These are phyloP conservation scores for Nudaria mundana DNA, from an alignment of 2,888 invertebrate genomes.

Conservation along the genomic window DNA sequence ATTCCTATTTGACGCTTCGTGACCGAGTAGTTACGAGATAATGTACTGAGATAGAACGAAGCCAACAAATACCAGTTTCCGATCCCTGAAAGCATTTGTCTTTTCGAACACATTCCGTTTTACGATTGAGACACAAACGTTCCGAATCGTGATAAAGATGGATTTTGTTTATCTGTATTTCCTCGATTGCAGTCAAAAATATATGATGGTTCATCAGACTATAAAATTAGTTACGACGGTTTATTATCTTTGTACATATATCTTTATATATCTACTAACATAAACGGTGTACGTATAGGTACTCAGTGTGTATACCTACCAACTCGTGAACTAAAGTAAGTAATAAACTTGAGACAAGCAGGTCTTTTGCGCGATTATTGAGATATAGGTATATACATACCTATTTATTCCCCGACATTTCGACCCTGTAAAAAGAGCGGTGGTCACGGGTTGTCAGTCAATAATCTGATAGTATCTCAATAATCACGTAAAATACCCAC, in stretches of 20 bases:
- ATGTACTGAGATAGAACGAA: constrained; percentile 14
- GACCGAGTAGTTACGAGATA: constrained; percentile 9
- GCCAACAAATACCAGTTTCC: constrained; percentile 16
- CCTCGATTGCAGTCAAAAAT: constrained; percentile 11
- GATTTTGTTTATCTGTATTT: constrained; percentile 19
- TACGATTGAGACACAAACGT: constrained; percentile 11
- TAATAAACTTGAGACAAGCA: too few species aligned
- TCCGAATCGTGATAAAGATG: constrained; percentile 20
- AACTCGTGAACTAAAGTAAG: too few species aligned
- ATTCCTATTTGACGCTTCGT: constrained; percentile 2
- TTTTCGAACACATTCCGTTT: constrained; percentile 25
- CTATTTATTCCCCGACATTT: too few species aligned
- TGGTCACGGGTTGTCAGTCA: too few species aligned
- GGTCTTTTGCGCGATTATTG: too few species aligned
- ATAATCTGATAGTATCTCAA: too few species aligned
- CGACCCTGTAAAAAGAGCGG: too few species aligned
- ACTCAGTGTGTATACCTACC: too few species aligned
- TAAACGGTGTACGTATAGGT: too few species aligned
- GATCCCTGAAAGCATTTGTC: constrained; percentile 16
- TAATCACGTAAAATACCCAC: too few species aligned
- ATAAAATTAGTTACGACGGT: constrained; percentile 15
- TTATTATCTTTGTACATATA: background rate
- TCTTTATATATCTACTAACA: background rate
- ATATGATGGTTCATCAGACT: constrained; percentile 13
- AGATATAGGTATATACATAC: too few species aligned